phyloP scores from a whole-genome alignment of 2,113 vertebrate genomes.

The Pygathrix nemaeus region DNA sequence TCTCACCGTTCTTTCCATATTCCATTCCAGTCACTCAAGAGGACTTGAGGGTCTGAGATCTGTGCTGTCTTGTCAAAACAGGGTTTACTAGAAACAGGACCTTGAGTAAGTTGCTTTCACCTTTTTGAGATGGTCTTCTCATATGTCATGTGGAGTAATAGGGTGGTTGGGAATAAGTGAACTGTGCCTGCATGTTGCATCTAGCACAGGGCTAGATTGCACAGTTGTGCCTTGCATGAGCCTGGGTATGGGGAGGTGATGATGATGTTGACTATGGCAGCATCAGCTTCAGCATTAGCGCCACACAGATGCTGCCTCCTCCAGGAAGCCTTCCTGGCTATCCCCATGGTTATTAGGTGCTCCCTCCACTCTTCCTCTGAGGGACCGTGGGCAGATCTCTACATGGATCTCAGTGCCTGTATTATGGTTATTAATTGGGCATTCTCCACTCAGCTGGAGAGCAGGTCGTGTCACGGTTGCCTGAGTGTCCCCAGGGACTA shows the following conservation, averaged over 20 bases:
- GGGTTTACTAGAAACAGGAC: fast-evolving
- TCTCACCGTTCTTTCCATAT: background rate
- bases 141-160: fast-evolving
- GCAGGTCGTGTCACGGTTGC: background rate
- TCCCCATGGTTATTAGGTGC: fast-evolving
- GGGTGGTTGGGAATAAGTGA: fast-evolving
- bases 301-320: fast-evolving
- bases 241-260: background rate
- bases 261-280: fast-evolving
- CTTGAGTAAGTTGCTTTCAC: background rate
- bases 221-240: fast-evolving
- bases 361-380: no score
- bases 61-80: fast-evolving
- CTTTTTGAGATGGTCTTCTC: background rate
- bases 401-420: fast-evolving
- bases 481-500: background rate
- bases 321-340: background rate
- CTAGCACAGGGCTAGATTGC: fast-evolving
- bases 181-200: fast-evolving
- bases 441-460: background rate
- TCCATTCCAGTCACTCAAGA: background rate
- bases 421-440: background rate
- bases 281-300: no score
- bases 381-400: background rate
- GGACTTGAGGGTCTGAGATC: background rate